A percentile compares a stretch with the other conserved stretches of the same genome.
Evolutionary conservation across 2,888 invertebrate genomes (phyloP).

Genomic region (Lasioglossum figueresi): DNA sequence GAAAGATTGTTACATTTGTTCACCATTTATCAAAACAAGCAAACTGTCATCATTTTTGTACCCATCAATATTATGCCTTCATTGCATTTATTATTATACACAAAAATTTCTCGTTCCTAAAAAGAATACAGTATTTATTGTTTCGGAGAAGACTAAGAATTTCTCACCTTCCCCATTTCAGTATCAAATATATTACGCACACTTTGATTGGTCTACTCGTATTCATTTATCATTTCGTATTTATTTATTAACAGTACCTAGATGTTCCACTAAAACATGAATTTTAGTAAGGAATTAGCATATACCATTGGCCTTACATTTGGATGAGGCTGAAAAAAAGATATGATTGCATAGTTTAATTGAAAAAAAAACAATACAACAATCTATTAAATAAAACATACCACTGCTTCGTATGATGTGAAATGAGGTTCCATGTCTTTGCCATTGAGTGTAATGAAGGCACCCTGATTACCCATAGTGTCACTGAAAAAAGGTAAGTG

Average conservation of each 20-base stretch:
- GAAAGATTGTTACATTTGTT: constrained; percentile 50
- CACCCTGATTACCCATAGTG: constrained; percentile 99
- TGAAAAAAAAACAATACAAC: constrained; percentile 8
- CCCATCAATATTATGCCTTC: constrained; percentile 70
- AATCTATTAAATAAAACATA: constrained; percentile 85
- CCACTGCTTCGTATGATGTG: constrained; percentile 97
- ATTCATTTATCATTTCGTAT: constrained; percentile 72
- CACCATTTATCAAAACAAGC: constrained; percentile 57
- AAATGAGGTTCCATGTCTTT: constrained; percentile 95
- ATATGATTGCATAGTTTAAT: constrained; percentile 26
- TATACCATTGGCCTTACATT: constrained; percentile 99
- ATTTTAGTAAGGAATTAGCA: constrained; percentile 93
- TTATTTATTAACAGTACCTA: constrained; percentile 73
- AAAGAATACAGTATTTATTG: constrained; percentile 74
- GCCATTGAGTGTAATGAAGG: constrained; percentile 97
- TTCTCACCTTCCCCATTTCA: constrained; percentile 72
- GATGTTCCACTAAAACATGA: constrained; percentile 87
- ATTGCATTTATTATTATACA: constrained; percentile 67
- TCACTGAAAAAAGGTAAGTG: constrained; percentile 88
- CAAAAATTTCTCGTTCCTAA: constrained; percentile 70
- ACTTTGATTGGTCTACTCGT: constrained; percentile 80
- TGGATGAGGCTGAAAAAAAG: constrained; percentile 93
- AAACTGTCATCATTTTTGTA: constrained; percentile 66
- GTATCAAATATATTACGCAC: constrained; percentile 82
- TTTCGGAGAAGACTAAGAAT: constrained; percentile 71